A percentile compares a stretch with the other conserved stretches of the same genome.
These are phyloP conservation scores for Caenorhabditis sp. DNA, from an alignment of 2,888 invertebrate species.

Conservation along the genomic window DNA sequence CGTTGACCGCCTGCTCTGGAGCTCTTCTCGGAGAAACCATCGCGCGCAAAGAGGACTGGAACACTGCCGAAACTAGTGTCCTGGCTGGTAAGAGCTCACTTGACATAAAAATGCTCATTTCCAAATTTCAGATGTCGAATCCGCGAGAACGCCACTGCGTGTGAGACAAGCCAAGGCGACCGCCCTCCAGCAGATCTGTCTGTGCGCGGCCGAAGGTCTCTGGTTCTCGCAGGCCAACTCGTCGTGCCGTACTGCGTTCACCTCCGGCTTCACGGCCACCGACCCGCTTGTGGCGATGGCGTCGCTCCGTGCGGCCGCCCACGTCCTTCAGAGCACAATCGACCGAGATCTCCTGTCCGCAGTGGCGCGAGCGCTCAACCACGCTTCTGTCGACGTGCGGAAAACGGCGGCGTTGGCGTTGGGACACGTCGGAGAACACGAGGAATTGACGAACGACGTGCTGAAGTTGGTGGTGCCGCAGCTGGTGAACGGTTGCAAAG, in stretches of 20 bases:
- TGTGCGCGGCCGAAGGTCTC: conserved; percentile 39
- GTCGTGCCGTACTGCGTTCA: conserved; percentile 43
- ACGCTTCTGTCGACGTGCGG: conserved; percentile 86
- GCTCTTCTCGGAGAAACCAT: conserved; percentile 67
- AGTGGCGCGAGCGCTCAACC: conserved; percentile 84
- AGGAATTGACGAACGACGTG: conserved; percentile 51
- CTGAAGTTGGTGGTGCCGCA: conserved; percentile 86
- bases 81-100: not conserved
- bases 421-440: conserved; percentile 53
- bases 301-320: conserved; percentile 57
- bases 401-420: conserved; percentile 57
- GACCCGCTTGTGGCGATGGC: conserved; percentile 58
- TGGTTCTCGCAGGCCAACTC: conserved; percentile 57
- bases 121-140: conserved; percentile 47
- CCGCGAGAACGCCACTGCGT: conserved; percentile 15
- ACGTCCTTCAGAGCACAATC: conserved; percentile 78
- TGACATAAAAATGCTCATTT: not conserved
- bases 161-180: conserved; percentile 51
- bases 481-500: conserved; percentile 97
- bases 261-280: conserved; percentile 42
- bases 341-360: conserved; percentile 88
- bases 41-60: conserved; percentile 53
- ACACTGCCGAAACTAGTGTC: conserved; percentile 21
- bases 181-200: conserved; percentile 61
- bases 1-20: conserved; percentile 58